Base-by-base conservation (phyloP, 2,113 vertebrate genomes). In the Clupea harengus region DNA sequence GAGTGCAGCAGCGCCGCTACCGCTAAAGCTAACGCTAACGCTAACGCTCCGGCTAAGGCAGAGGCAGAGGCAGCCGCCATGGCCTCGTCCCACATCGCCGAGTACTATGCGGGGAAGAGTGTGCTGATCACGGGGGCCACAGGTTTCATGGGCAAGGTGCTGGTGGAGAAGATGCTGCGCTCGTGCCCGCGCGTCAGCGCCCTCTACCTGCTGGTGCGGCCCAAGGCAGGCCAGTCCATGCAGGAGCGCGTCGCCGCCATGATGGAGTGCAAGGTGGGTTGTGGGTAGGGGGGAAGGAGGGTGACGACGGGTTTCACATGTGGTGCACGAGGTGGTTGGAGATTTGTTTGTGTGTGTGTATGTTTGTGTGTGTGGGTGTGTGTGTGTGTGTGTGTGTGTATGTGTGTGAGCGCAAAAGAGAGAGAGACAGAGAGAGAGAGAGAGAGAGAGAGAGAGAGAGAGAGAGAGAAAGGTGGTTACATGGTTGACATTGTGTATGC, bases 91-190 rank as follows among this genome's bases (percentile, higher is more conserved):
- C 28, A 28, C 72, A 93, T 99, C 8, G 94, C 96, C 0, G 95
- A 96, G 44, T 99, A 94, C 93, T 99, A 99, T 85, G 91, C 93
- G 2, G 95, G 96, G 88, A 99, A 99, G 93, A 96, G 92, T 0
- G 90, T 99, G 39, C 95, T 99, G 90, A 95, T 99, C 93, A 99
- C 97, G 0, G 98, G 97, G 85, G 98, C 96, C 84, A 99, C 98
- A 0, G 97, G 98, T 87, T 99, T 99, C 94, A 94, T 99, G 96
- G 98, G 98, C 9, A 99, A 99, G 91, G 97, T 99, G 82, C 92
- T 99, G 91, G 91, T 99, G 94, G 98, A 99, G 94, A 99, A 99
- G 90, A 95, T 99, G 6, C 93, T 99, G 84, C 95, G 97, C 32
- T 97, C 96, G 86, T 97, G 97, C 81, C 97, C 97, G 0, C 92